A percentile compares a stretch with the other conserved stretches of the same genome.
Evolutionary conservation across 2,888 invertebrate species (phyloP).

Genomic region (Lucinisca nassula): DNA sequence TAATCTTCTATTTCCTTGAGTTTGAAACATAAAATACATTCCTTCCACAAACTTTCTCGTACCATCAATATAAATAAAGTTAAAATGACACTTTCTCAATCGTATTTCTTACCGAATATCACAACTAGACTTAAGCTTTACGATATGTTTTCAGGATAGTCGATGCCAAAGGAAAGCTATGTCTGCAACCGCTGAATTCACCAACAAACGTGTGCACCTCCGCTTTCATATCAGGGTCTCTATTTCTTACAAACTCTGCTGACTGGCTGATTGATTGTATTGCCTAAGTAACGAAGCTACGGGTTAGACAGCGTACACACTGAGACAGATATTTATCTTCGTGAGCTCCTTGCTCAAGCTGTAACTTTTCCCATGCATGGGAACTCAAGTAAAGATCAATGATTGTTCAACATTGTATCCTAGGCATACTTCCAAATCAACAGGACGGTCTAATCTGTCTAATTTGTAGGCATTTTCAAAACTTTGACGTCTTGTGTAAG

Average conservation of each 20-base stretch:
- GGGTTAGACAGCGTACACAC: no score
- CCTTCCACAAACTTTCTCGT: not conserved
- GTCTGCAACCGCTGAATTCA: no score
- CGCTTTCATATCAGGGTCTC: no score
- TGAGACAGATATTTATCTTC: no score
- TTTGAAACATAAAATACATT: not conserved
- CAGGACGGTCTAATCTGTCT: not conserved
- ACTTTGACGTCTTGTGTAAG: not conserved
- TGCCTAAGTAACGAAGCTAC: no score
- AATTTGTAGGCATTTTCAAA: not conserved
- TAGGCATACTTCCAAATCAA: not conserved
- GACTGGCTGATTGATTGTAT: no score
- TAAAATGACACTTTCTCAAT: conserved; percentile 9
- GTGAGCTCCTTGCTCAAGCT: no score
- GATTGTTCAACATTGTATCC: not conserved
- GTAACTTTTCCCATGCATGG: not conserved
- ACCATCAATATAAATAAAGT: not conserved
- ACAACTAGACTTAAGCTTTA: not conserved
- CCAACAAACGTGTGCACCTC: no score
- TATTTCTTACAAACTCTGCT: no score
- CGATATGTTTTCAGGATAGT: no score
- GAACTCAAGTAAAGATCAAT: not conserved
- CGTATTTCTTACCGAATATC: not conserved
- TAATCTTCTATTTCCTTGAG: not conserved
- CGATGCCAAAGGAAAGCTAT: no score